Evolutionary conservation across 2,113 vertebrate genomes (phyloP).

Genomic region (Rhizomys pruinosus): DNA sequence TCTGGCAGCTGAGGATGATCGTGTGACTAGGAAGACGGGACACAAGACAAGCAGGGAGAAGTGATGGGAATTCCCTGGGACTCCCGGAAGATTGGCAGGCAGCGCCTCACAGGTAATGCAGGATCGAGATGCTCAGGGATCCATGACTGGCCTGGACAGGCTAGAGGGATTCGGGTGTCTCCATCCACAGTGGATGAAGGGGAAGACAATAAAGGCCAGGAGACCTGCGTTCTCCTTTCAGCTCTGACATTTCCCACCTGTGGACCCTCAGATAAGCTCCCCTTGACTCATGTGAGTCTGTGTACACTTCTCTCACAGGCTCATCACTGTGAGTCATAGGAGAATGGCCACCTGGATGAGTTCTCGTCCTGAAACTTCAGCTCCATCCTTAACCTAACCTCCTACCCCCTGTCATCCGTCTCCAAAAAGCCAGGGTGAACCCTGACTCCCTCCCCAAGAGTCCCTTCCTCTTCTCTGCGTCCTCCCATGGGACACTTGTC

Average conservation of each 20-base stretch:
- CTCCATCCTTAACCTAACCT: background rate
- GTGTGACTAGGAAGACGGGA: background rate
- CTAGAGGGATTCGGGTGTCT: background rate
- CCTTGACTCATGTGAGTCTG: background rate
- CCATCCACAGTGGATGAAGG: no score
- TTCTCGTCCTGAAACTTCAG: background rate
- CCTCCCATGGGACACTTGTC: background rate
- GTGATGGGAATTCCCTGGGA: rapidly evolving
- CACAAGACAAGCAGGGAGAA: rapidly evolving
- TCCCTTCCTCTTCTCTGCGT: background rate
- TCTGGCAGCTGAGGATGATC: background rate
- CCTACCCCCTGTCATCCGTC: background rate
- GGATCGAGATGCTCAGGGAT: background rate
- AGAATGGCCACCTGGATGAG: background rate
- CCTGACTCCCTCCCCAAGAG: no score
- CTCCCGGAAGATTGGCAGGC: background rate
- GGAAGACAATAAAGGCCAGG: background rate
- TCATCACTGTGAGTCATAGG: background rate
- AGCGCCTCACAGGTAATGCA: rapidly evolving
- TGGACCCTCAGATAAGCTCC: background rate
- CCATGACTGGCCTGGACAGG: rapidly evolving
- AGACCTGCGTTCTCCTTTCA: background rate
- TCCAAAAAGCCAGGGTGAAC: background rate
- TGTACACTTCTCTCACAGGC: background rate
- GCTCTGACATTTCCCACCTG: background rate